Evolutionary conservation across 2,888 invertebrate species (phyloP).

Genomic region (Ochropleura plecta): DNA sequence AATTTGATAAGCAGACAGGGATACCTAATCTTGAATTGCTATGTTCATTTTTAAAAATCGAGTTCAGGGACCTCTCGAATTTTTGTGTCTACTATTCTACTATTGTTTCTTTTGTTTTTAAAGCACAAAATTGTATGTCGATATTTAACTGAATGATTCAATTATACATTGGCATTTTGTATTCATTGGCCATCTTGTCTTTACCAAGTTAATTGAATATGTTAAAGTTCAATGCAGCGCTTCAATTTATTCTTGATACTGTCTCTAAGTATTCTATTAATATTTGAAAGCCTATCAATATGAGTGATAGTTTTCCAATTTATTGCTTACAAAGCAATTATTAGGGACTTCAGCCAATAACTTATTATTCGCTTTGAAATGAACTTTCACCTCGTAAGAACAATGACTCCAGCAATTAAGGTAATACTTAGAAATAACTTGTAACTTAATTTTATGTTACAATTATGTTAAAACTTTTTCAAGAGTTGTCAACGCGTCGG

Average conservation of each 20-base stretch:
- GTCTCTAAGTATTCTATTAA: constrained; percentile 20
- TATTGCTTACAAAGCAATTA: constrained; percentile 28
- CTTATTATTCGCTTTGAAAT: constrained; percentile 14
- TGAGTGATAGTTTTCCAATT: constrained; percentile 38
- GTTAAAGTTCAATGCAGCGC: neutral
- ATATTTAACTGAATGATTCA: constrained; percentile 17
- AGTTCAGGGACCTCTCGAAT: constrained; percentile 48
- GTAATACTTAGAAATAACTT: constrained; percentile 5
- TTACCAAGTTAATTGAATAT: constrained; percentile 25
- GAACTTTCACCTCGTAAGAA: constrained; percentile 25
- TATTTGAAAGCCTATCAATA: constrained; percentile 26
- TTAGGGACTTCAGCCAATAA: constrained; percentile 1
- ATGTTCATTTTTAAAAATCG: constrained; percentile 64
- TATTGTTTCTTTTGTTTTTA: constrained; percentile 9
- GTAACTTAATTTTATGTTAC: constrained; percentile 7
- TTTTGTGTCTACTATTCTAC: constrained; percentile 43
- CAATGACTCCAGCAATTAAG: constrained; percentile 8
- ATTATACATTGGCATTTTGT: constrained; percentile 13
- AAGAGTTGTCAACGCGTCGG: constrained; percentile 9
- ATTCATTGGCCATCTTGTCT: constrained; percentile 11
- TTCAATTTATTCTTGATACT: constrained; percentile 11
- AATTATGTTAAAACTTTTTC: constrained; percentile 20
- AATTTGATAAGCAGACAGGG: constrained; percentile 79
- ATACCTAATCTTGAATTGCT: constrained; percentile 74
- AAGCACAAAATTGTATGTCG: neutral